phyloP scores from a whole-genome alignment of 2,113 vertebrate species.

The Ceratotherium simum region DNA sequence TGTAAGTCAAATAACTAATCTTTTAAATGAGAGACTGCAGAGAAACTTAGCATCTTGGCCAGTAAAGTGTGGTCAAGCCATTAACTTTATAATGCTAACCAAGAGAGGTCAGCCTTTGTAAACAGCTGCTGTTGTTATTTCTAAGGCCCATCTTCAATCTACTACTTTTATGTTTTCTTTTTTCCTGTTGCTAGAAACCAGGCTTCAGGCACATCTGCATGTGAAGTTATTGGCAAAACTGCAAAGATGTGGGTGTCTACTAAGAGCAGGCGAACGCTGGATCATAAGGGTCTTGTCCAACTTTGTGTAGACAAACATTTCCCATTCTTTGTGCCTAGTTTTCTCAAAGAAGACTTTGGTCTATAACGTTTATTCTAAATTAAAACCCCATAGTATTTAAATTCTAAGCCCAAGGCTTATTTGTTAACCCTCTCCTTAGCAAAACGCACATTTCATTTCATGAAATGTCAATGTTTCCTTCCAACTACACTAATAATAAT shows the following conservation, averaged over 20 bases:
- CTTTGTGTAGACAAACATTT: not conserved
- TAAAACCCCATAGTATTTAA: not conserved
- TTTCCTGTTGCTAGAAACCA: not conserved
- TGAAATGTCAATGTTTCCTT: not conserved
- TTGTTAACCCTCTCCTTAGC: not conserved
- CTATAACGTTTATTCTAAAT: not conserved
- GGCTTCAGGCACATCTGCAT: not conserved
- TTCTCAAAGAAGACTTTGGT: not conserved
- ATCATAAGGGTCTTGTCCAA: not conserved
- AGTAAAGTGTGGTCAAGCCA: not conserved
- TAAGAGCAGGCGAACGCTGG: not conserved
- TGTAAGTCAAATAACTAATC: not conserved
- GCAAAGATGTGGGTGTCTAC: not conserved
- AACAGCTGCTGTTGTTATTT: too few species aligned
- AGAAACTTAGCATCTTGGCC: not conserved
- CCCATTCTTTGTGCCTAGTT: not conserved
- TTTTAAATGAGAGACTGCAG: not conserved
- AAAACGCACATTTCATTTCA: not conserved
- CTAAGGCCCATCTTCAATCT: too few species aligned
- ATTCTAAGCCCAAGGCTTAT: not conserved
- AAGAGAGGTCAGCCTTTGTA: not conserved
- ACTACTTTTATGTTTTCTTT: not conserved
- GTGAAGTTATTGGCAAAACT: not conserved
- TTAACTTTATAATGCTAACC: accelerated
- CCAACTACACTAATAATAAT: not conserved